Evolutionary conservation across 1,140 invertebrate species (phyloP).

Genomic region (Meloidogyne exigua): DNA sequence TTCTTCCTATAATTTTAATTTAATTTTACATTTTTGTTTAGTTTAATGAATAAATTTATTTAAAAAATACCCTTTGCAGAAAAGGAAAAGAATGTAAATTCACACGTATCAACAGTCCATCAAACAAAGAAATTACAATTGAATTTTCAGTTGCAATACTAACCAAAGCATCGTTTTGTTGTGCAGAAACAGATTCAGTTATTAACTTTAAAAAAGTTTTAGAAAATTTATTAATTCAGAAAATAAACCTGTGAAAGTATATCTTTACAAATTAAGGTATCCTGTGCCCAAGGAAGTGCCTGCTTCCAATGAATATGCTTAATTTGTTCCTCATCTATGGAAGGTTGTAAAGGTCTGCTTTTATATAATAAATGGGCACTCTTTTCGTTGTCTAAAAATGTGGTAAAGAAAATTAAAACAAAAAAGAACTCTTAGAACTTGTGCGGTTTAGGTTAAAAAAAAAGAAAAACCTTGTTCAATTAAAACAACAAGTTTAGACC

Average conservation of each 20-base stretch:
- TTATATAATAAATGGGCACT: conserved; percentile 22
- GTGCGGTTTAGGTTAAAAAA: no score
- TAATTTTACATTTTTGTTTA: neutral
- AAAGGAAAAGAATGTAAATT: conserved; percentile 29
- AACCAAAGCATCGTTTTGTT: conserved; percentile 21
- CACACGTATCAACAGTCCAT: conserved; percentile 37
- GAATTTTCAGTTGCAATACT: conserved; percentile 46
- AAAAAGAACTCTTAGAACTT: no score
- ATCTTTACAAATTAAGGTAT: conserved; percentile 43
- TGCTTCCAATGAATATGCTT: conserved; percentile 40
- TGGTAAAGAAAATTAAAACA: no score
- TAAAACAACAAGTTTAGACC: conserved; percentile 16
- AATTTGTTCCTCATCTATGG: conserved; percentile 11
- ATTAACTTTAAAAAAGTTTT: conserved; percentile 16
- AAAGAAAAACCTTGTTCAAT: conserved; percentile 16
- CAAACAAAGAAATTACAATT: conserved; percentile 40
- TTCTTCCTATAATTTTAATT: conserved; percentile 3
- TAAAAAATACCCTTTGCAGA: conserved; percentile 42
- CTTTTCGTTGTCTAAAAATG: conserved; percentile 33
- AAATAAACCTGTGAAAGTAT: conserved; percentile 46
- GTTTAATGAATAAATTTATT: no score
- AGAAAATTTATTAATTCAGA: neutral
- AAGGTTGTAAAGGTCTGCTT: conserved; percentile 11
- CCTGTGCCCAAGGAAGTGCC: conserved; percentile 47
- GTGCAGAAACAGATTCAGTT: conserved; percentile 28